phyloP scores from a whole-genome alignment of 2,113 vertebrate species.

The Daphoenositta chrysoptera region DNA sequence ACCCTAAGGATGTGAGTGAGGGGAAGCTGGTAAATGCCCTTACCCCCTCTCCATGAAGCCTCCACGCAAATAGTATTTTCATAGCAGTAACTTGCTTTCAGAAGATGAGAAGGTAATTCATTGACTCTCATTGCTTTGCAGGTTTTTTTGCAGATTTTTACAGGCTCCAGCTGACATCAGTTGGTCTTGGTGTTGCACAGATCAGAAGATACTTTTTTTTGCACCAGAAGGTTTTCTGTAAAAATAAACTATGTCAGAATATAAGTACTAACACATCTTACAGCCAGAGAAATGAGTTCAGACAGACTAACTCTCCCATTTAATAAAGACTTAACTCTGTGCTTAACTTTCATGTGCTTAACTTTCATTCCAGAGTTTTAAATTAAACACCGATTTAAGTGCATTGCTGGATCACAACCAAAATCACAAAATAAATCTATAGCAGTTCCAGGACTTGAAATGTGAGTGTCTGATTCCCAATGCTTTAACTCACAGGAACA shows the following conservation, averaged over 20 bases:
- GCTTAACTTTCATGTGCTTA: background rate
- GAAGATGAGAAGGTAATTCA: background rate
- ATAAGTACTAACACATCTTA: background rate
- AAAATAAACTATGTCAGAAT: constrained; percentile 13
- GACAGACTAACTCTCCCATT: background rate
- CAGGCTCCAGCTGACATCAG: background rate
- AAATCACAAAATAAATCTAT: constrained; percentile 4
- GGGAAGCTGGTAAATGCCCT: background rate
- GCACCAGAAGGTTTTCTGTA: background rate
- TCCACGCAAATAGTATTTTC: background rate
- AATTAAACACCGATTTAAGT: constrained; percentile 32
- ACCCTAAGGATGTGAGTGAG: background rate
- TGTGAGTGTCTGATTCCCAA: background rate
- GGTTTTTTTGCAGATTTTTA: too few relatives aligned
- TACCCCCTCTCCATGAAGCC: rapidly evolving
- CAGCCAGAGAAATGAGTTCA: background rate
- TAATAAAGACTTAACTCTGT: background rate
- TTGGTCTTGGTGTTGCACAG: background rate
- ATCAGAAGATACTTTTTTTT: background rate
- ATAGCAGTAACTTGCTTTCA: background rate
- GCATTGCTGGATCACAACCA: constrained; percentile 25
- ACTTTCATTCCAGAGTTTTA: constrained; percentile 6
- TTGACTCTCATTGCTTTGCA: background rate
- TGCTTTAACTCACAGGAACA: background rate
- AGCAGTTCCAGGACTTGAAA: constrained; percentile 5